Evolutionary conservation across 1,140 invertebrate species (phyloP).

Genomic region (Cydia fagiglandana): DNA sequence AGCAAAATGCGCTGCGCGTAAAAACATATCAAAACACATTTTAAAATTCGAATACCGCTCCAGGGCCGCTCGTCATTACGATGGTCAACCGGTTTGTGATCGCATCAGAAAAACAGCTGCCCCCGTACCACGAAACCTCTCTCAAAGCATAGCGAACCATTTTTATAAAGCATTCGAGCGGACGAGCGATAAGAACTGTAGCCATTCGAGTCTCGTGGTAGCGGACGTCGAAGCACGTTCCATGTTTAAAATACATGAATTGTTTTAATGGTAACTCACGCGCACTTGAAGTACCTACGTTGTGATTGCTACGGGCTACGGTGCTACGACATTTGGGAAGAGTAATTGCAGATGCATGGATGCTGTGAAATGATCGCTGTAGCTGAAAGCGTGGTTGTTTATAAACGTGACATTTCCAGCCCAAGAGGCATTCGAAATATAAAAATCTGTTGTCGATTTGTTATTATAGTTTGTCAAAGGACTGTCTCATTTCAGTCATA

Average conservation of each 20-base stretch:
- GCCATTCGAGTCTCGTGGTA: conserved; percentile 49
- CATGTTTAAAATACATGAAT: conserved; percentile 58
- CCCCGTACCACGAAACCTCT: conserved; percentile 48
- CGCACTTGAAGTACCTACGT: background rate
- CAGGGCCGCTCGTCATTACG: conserved; percentile 62
- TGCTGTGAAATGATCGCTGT: background rate
- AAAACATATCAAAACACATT: no score
- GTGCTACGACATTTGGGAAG: conserved; percentile 9
- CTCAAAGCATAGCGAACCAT: background rate
- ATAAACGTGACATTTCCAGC: background rate
- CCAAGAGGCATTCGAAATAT: background rate
- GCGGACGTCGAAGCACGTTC: conserved; percentile 56
- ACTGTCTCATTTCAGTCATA: no score
- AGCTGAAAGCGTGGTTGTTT: background rate
- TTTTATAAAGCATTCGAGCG: background rate
- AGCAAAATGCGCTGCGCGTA: no score
- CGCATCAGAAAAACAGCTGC: conserved; percentile 75
- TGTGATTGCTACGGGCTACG: conserved; percentile 29
- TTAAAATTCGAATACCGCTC: conserved; percentile 23
- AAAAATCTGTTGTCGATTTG: no score
- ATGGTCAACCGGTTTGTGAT: conserved; percentile 75
- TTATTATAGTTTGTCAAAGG: no score
- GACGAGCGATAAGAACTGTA: background rate
- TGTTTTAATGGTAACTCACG: conserved; percentile 36
- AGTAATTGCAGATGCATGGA: background rate